Base-by-base conservation (phyloP, 1,140 invertebrate genomes). In the Drosophila tsacasi region DNA sequence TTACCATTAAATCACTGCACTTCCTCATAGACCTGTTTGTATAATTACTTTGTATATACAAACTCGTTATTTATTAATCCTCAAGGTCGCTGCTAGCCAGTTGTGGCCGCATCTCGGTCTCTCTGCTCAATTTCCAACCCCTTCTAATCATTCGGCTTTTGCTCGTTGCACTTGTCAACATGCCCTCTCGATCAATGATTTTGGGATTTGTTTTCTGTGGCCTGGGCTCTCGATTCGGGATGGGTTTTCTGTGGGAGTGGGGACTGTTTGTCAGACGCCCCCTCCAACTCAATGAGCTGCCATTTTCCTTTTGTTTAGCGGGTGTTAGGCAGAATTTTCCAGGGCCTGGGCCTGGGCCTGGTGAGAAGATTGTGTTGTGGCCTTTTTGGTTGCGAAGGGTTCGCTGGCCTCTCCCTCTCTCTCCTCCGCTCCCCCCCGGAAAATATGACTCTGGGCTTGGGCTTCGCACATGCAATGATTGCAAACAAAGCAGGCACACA, bases 331-430 rank as follows among this genome's bases (percentile, higher is more conserved):
- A 23, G 30, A 37, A 54, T 50, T 58, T 52, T 35, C 8, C 9
- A 37, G 35, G 35, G 12, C 5, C 42, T 5, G 19, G 19, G 13
- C n/a, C 46, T 2, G 39, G 59, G 30, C 21, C 58, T 78, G 84
- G 84, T 77, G 81, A 78, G 84, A 87, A 87, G 87, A 89, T 87
- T 87, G 77, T 87, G 84, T 87, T 87, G 78, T 87, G 85, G 84
- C 67, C 84, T 84, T 87, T 87, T 89, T 72, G 81, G 84, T 87
- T 87, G 84, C 84, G 81, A 83, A 83, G 84, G 77, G 77, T 82
- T 65, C 52, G 35, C 32, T 44, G 46, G 37, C 47, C 55, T 23
- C 15, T 13, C 46, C 2, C 23, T 2, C 15, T 7, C 19, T 13
- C 15, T 9, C 44, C 3, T 13, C 19, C 13, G 1, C 32, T 12